Conservation (phyloP, 1,140 invertebrate genomes). For the Drosophila hydei region DNA sequence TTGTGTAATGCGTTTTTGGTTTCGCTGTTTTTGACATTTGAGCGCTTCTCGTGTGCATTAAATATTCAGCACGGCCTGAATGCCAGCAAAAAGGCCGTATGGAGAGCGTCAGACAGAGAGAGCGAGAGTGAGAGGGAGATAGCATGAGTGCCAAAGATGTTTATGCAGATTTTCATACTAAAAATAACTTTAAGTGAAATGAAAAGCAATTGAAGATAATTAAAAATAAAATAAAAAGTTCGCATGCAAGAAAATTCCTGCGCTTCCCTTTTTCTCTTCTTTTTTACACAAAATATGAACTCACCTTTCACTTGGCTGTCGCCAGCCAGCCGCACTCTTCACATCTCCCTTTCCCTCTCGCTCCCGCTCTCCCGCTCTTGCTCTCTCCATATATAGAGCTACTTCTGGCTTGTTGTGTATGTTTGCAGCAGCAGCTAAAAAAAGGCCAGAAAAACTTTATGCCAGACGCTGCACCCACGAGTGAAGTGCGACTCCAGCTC, state of each 20-base stretch:
- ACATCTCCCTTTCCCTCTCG: too few relatives aligned
- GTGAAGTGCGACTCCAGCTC: slow-evolving; percentile 1
- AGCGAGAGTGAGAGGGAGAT: not conserved
- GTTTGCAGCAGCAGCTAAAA: slow-evolving; percentile 2
- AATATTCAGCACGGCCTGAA: slow-evolving; percentile 58
- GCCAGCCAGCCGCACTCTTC: not conserved
- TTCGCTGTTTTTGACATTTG: slow-evolving; percentile 74
- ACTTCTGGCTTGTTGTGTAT: slow-evolving; percentile 62
- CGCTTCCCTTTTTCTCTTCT: not conserved
- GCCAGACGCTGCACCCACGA: slow-evolving; percentile 53
- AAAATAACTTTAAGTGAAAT: slow-evolving; percentile 45
- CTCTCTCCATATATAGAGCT: slow-evolving; percentile 37
- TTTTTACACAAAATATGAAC: slow-evolving; percentile 10
- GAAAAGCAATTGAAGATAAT: slow-evolving; percentile 60
- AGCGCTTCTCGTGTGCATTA: slow-evolving; percentile 54
- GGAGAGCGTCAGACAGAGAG: not conserved
- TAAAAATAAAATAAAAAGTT: slow-evolving; percentile 48
- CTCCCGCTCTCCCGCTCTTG: too few relatives aligned
- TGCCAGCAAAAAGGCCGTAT: slow-evolving; percentile 14
- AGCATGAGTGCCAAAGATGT: slow-evolving; percentile 27
- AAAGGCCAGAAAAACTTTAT: slow-evolving; percentile 37
- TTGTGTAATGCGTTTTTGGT: slow-evolving; percentile 62
- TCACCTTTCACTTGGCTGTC: slow-evolving; percentile 7
- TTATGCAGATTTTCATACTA: slow-evolving; percentile 23
- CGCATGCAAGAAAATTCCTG: not conserved